Evolutionary conservation across 1,140 invertebrate genomes (phyloP).

Genomic region (Heterodera carotae): DNA sequence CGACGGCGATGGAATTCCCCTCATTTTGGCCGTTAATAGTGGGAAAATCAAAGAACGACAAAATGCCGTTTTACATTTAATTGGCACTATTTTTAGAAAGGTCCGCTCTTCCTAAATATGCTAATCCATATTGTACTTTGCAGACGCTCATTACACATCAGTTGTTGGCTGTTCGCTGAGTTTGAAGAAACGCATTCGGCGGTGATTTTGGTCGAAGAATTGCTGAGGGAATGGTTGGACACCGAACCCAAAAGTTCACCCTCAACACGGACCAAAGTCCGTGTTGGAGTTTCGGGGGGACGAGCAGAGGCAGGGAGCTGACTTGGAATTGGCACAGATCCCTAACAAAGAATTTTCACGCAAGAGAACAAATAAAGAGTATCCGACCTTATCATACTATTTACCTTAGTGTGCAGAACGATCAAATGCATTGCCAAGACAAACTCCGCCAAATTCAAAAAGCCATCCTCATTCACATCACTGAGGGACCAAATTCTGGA

Average conservation of each 20-base stretch:
- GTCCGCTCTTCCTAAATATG: no score
- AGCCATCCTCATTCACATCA: slow-evolving; percentile 85
- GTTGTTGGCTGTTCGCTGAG: slow-evolving; percentile 21
- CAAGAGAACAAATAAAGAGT: no score
- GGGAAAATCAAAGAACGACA: not conserved
- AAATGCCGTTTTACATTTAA: no score
- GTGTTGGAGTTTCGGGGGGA: slow-evolving; percentile 37
- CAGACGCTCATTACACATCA: slow-evolving; percentile 21
- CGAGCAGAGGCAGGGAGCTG: slow-evolving; percentile 36
- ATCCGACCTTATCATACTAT: no score
- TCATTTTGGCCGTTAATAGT: not conserved
- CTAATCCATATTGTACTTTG: no score
- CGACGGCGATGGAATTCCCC: not conserved
- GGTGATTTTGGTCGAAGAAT: slow-evolving; percentile 27
- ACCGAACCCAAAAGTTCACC: not conserved
- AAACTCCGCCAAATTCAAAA: slow-evolving; percentile 92
- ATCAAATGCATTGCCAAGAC: slow-evolving; percentile 98
- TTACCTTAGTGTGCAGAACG: slow-evolving; percentile 53
- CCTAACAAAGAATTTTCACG: slow-evolving; percentile 39
- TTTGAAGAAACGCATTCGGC: slow-evolving; percentile 20
- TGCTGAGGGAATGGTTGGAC: slow-evolving; percentile 16
- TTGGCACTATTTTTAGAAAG: no score
- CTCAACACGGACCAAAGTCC: slow-evolving; percentile 23
- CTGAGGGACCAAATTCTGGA: slow-evolving; percentile 82
- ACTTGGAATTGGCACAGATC: slow-evolving; percentile 39